phyloP scores from a whole-genome alignment of 2,797 vertebrate species.

The Mus minutoides region DNA sequence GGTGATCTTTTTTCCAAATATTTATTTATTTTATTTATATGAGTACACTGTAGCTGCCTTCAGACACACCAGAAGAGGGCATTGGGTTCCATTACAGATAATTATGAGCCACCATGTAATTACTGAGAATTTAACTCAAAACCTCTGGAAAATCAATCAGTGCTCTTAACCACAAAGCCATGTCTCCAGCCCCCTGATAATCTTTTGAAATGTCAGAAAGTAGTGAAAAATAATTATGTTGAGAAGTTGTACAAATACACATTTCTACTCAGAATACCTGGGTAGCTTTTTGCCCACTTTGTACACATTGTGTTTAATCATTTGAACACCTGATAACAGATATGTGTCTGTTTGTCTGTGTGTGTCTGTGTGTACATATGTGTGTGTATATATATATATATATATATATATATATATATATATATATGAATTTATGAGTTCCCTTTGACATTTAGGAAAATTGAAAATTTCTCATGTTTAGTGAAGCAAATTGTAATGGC shows the following conservation, averaged over 20 bases:
- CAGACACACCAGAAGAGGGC: too few species aligned
- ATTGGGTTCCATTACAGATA: too few species aligned
- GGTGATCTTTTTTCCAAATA: not conserved
- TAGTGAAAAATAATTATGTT: constrained; percentile 4
- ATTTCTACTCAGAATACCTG: not conserved
- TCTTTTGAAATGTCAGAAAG: not conserved
- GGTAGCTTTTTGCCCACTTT: not conserved
- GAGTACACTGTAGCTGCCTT: not conserved
- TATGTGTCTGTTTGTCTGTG: too few species aligned
- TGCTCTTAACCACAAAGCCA: too few species aligned
- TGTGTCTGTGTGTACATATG: too few species aligned
- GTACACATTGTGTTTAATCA: not conserved
- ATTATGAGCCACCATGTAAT: too few species aligned
- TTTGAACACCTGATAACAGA: too few species aligned
- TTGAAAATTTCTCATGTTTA: constrained; percentile 41
- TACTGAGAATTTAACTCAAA: too few species aligned
- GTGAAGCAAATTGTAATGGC: constrained; percentile 12
- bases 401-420: too few species aligned
- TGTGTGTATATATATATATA: too few species aligned
- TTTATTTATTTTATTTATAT: not conserved
- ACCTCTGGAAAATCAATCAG: too few species aligned
- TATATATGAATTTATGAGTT: not conserved
- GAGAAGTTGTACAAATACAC: not conserved
- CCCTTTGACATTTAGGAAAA: constrained; percentile 5
- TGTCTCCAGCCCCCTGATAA: not conserved